Base-by-base conservation (phyloP, 1,140 invertebrate genomes). In the Idris sp. region DNA sequence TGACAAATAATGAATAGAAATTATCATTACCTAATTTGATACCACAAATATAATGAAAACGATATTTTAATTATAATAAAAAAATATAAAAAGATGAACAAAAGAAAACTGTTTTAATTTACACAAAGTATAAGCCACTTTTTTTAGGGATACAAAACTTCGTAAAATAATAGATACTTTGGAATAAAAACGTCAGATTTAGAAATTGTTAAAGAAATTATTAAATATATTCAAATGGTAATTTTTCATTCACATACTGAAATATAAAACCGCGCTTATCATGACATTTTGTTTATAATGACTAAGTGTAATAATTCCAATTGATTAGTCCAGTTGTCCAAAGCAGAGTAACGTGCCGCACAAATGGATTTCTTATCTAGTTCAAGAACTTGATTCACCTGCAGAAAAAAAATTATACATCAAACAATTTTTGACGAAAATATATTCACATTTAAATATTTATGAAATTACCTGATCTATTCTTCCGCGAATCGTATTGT, bases 291-390 rank as follows among this genome's bases (percentile, higher is more conserved):
- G 86, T 94, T 94, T 72, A 96, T 92, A 79, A 99, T 94, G 31
- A 96, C 94, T 82, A 92, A 90, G 85, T 99, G 96, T 73, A 99
- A 90, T 36, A 92, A 92, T 61, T 93, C 91, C 36, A 99, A 89
- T 88, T 98, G 97, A 83, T 92, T 92, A 36, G 96, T 96, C 97
- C 97, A 99, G 89, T 97, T 98, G 86, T 99, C 97, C 74, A 99
- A 90, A 13, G 97, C 97, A 85, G 91, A 93, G 86, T 98, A 98
- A 61, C 96, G 91, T 4, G 95, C 93, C 28, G 93, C 93, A 78
- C 93, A 95, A 46, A 93, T 89, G 22, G 92, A 92, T 81, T 95
- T 92, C 80, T 93, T 91, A 80, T 95, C 92, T 78, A 99, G 87
- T 86, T 98, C 95, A 54, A 99, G 88, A 35, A 99, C 97, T 84